Base-by-base conservation (phyloP, 2,797 vertebrate species). In the Mormyrops boulengeri region DNA sequence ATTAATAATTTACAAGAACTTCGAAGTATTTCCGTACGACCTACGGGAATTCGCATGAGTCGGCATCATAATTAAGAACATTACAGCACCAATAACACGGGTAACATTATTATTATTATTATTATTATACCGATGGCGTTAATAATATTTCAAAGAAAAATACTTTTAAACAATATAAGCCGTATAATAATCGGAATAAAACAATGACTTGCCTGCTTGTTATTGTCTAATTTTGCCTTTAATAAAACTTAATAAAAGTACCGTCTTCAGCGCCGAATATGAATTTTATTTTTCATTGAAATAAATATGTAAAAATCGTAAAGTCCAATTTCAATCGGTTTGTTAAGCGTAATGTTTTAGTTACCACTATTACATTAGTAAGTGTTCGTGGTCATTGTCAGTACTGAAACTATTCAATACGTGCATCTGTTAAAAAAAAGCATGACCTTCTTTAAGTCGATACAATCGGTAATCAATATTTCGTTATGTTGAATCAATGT, bases 401-500 rank as follows among this genome's bases (percentile, higher is more conserved):
- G 73, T 8, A 82, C 34, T 17, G 47, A 89, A 50, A 77, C 50
- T 11, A 87, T 34, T 66, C 9, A 53, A 11, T 69, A 47, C 30
- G 12, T 52, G 41, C 85, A 7, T 73, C 62, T 26, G 77, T 47
- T 85, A 12, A 17, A 88, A 87, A 73, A 85, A 47, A 88, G 87
- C 34, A 38, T 49, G n/a, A 47, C 69, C 85, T 90, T 88, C 73
- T 69, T 69, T 90, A 19, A 87, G 49, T 94, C 90, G 91, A 93
- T 92, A 90, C 52, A 85, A 94, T 93, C 87, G 92, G 90, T 89
- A 91, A 93, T 94, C 93, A 87, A 93, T 94, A 91, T 34, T 80
- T 62, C 52, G 91, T 90, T 69, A 73, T 89, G 60, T 89, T 90
- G 89, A 89, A 62, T 91, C 92, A 88, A 90, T 92, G 86, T 47